Conservation (phyloP, 2,113 vertebrate genomes). For the Salvelinus alpinus region DNA sequence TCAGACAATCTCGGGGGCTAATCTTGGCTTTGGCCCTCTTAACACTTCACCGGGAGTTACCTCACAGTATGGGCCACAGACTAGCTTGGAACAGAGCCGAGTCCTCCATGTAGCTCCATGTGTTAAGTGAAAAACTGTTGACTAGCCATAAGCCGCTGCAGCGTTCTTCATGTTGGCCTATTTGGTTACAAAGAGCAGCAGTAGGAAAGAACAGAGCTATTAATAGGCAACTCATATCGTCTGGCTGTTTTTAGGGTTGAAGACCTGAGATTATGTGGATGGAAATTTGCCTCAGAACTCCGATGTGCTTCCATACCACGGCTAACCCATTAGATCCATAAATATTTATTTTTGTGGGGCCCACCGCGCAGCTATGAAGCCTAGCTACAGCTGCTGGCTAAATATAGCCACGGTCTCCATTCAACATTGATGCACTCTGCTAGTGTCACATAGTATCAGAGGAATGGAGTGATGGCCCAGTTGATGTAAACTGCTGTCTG, state of each 20-base stretch:
- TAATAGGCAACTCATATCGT: conserved; percentile 2
- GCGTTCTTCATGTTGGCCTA: neutral
- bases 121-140: too few relatives aligned
- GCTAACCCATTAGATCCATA: conserved; percentile 21
- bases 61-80: too few relatives aligned
- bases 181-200: conserved; percentile 1
- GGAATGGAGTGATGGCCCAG: conserved; percentile 48
- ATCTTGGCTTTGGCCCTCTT: too few relatives aligned
- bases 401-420: conserved; percentile 57
- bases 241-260: neutral
- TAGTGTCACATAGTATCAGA: conserved; percentile 53
- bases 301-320: neutral
- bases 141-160: too few relatives aligned
- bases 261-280: conserved; percentile 1
- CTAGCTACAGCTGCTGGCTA: conserved; percentile 55
- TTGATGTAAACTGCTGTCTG: conserved; percentile 48
- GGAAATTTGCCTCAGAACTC: conserved; percentile 4
- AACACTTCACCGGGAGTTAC: too few relatives aligned
- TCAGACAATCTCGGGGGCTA: too few relatives aligned
- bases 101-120: too few relatives aligned
- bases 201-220: neutral
- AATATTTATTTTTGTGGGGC: conserved; percentile 32
- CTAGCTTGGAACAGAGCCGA: too few relatives aligned
- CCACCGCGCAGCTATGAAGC: conserved; percentile 26
- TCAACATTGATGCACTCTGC: conserved; percentile 50